These are phyloP conservation scores for Trinorchestia longiramus DNA, from an alignment of 1,140 invertebrate species.

Conservation along the genomic window DNA sequence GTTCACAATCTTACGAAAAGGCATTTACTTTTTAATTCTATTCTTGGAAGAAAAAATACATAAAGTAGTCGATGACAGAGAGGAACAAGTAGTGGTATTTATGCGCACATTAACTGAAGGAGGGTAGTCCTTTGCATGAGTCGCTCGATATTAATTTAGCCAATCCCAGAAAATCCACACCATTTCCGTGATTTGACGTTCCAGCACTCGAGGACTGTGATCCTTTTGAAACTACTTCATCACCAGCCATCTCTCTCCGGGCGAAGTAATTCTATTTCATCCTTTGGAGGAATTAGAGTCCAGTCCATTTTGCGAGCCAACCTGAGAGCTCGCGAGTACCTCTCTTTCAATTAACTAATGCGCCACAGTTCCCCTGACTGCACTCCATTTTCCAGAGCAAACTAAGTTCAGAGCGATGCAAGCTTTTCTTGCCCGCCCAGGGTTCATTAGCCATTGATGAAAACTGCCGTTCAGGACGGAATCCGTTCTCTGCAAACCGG, in stretches of 20 bases:
- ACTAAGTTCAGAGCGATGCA: constrained; percentile 47
- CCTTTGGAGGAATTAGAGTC: constrained; percentile 29
- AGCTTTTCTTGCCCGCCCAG: constrained; percentile 41
- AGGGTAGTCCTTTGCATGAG: background rate
- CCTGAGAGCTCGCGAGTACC: constrained; percentile 19
- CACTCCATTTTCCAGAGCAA: constrained; percentile 54
- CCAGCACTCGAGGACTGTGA: background rate
- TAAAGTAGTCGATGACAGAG: background rate
- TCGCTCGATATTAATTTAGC: background rate
- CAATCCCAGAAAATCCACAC: background rate
- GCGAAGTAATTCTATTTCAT: constrained; percentile 47
- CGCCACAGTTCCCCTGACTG: constrained; percentile 52
- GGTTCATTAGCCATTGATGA: constrained; percentile 50
- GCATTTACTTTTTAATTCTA: background rate
- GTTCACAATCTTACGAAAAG: background rate
- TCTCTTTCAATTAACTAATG: constrained; percentile 55
- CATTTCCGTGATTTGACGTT: background rate
- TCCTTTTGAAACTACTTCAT: constrained; percentile 34
- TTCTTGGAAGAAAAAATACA: background rate
- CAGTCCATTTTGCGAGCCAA: constrained; percentile 24
- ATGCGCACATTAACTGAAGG: background rate
- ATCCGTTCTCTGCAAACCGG: background rate
- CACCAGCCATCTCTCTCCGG: background rate
- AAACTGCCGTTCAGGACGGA: constrained; percentile 7
- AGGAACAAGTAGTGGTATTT: background rate